Percentiles rank a stretch among this genome's conserved stretches.
phyloP scores from a whole-genome alignment of 2,888 invertebrate species.

The Eugnorisma glareosa region DNA sequence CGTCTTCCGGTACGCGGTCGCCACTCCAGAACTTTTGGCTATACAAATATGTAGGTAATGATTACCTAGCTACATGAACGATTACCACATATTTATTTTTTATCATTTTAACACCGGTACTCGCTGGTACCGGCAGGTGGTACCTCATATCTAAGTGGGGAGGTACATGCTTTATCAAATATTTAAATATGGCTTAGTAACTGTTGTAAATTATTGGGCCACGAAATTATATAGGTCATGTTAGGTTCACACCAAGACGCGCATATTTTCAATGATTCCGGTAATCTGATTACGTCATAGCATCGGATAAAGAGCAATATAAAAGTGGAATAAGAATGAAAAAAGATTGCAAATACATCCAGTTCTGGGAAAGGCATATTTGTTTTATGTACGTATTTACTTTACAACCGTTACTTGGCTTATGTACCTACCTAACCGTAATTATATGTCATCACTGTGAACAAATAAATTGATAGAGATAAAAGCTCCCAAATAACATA shows the following conservation, averaged over 20 bases:
- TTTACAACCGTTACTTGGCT: no score
- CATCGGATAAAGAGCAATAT: not conserved
- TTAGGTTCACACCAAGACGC: not conserved
- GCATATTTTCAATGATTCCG: not conserved
- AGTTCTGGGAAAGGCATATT: no score
- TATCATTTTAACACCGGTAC: conserved; percentile 19
- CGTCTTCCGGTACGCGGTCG: no score
- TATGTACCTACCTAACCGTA: not conserved
- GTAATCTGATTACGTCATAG: not conserved
- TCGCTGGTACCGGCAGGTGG: conserved; percentile 28
- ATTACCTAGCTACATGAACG: conserved; percentile 8
- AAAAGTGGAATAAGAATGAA: no score
- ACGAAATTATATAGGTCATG: conserved; percentile 25
- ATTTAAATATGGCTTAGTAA: conserved; percentile 25
- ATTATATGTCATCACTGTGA: not conserved
- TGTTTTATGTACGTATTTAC: no score
- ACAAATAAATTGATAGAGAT: not conserved
- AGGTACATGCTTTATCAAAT: conserved; percentile 26
- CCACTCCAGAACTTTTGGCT: no score
- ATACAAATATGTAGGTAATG: not conserved
- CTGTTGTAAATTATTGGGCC: conserved; percentile 13
- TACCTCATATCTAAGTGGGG: conserved; percentile 10
- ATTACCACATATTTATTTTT: not conserved
- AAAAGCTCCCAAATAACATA: not conserved
- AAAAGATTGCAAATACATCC: no score